Conservation (phyloP, 2,113 vertebrate genomes). For the Rhinoptilus africanus region DNA sequence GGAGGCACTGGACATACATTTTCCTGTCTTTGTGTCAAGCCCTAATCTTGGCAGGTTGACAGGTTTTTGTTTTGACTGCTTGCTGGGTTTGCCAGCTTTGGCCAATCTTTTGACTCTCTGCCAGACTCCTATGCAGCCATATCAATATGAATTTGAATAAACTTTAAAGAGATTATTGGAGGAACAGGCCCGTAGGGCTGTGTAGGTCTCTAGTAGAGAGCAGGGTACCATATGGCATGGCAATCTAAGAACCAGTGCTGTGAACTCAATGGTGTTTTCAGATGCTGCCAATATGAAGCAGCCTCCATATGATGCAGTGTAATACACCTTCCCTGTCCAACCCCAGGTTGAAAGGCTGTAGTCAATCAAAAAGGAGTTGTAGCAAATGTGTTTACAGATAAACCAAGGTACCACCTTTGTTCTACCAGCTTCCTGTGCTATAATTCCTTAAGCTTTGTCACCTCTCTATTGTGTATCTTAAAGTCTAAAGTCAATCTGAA, state of each 20-base stretch:
- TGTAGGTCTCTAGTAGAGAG: constrained; percentile 12
- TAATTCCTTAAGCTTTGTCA: background rate
- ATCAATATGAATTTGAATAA: constrained; percentile 54
- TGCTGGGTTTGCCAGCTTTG: constrained; percentile 36
- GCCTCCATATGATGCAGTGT: background rate
- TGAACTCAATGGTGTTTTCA: constrained; percentile 21
- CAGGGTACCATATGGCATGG: constrained; percentile 26
- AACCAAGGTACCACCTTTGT: background rate
- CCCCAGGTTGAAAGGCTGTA: background rate
- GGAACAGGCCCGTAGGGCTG: constrained; percentile 16
- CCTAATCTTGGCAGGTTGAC: background rate
- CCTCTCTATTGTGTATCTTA: background rate
- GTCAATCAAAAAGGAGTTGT: background rate
- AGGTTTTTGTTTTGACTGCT: constrained; percentile 6
- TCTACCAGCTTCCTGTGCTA: background rate
- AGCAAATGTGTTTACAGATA: background rate
- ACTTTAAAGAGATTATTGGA: constrained; percentile 60
- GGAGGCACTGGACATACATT: background rate
- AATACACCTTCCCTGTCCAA: background rate
- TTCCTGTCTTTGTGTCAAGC: background rate
- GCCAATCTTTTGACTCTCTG: background rate
- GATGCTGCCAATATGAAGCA: background rate
- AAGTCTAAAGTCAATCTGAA: background rate
- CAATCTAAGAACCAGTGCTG: background rate
- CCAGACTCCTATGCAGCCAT: constrained; percentile 54